Base-by-base conservation (phyloP, 2,888 invertebrate species). In the Keiferia lycopersicella region DNA sequence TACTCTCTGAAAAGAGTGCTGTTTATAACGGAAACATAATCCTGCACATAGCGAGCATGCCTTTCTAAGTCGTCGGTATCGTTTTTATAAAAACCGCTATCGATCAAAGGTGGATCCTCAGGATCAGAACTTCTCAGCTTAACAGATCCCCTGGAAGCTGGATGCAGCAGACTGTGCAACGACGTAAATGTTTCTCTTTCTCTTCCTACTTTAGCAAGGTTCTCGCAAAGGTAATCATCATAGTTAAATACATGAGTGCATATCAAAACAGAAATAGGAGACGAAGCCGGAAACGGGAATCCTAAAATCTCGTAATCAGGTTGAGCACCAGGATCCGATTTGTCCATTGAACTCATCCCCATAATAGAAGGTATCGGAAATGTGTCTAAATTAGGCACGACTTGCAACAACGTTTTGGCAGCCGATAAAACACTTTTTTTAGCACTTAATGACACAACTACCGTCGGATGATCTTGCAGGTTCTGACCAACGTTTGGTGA, bases 401-500 rank as follows among this genome's bases (percentile, higher is more conserved):
- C 18, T 51, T 51, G 18, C 10, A 12, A 18, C 7, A 20, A 3
- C 1, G 41, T 79, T 30, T 73, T 60, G 1, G 64, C 12, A 2
- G 71, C 50, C 6, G 78, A 72, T 3, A 34, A 39, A 2, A 67
- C 12, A 57, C 69, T 69, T 18, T 70, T 75, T 14, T 66, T 68
- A 20, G 75, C 80, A 0, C 77, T 73, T 11, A 82, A 63, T 0
- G 78, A 11, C 0, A 86, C 50, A 0, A 79, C 71, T 1, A 80
- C 76, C n/a, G 75, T 18, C 8, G 79, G 60, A 64, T 97, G 97
- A 77, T 97, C 97, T 81, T 96, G 96, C 0, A 97, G 87, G 76
- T 97, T 96, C 69, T 94, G 91, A 0, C 96, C 96, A 0, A 96
- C 95, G 41, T 71, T 68, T 50, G 93, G 93, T 10, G 94, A 79